Conservation (phyloP, 2,888 invertebrate species). For the Kuschelorhynchus macadamiae region DNA sequence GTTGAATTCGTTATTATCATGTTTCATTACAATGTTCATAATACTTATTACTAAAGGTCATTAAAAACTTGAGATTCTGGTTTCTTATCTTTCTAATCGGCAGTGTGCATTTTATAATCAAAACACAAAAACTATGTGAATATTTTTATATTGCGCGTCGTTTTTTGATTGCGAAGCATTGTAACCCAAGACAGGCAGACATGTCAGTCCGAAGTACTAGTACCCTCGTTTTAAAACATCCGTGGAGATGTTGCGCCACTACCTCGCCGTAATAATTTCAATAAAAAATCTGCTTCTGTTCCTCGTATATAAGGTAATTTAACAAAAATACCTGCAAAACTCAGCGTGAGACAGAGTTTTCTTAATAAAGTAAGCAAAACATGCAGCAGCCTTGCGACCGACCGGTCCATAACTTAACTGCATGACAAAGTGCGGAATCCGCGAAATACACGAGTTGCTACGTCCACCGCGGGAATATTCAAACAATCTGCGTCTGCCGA, state of each 20-base stretch:
- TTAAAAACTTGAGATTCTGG: too few relatives aligned
- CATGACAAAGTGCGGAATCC: constrained; percentile 50
- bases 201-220: too few relatives aligned
- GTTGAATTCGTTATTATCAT: too few relatives aligned
- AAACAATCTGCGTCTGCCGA: constrained; percentile 49
- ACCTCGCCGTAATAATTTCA: too few relatives aligned
- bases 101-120: too few relatives aligned
- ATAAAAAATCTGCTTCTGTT: not conserved
- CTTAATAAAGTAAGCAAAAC: constrained; percentile 48
- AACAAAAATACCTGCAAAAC: constrained; percentile 35
- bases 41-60: too few relatives aligned
- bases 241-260: too few relatives aligned
- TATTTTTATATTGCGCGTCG: not conserved
- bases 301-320: constrained; percentile 21
- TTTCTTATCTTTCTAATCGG: too few relatives aligned
- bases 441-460: constrained; percentile 45
- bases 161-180: not conserved
- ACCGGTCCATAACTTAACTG: constrained; percentile 44
- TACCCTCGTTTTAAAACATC: too few relatives aligned
- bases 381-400: constrained; percentile 34
- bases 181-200: too few relatives aligned
- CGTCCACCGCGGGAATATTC: constrained; percentile 46
- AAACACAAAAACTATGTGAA: too few relatives aligned
- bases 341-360: constrained; percentile 45
- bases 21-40: too few relatives aligned